Evolutionary conservation across 2,888 invertebrate genomes (phyloP), one percentile per base, ranked within the genome.

Genomic region (Nezara viridula): DNA sequence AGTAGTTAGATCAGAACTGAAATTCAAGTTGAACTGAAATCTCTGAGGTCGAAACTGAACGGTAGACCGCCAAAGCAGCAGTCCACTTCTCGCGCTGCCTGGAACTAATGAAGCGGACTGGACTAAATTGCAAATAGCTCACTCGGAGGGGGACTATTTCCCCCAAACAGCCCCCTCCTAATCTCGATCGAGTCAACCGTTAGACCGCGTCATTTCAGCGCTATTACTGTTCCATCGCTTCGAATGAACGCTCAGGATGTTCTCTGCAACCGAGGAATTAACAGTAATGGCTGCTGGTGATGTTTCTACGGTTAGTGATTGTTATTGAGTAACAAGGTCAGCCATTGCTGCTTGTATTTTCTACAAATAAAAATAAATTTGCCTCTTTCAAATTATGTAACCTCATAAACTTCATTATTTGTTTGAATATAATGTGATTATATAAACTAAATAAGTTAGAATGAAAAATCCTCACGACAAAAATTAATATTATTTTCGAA

Each of bases 101-200:
- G 37, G 66, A 2, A 37, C 32, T 73, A 73, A 73, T 73, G 66
- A 73, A 73, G 32, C 66, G 66, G 32, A 32, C 66, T 32, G 37
- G 19, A 73, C 66, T 32, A 73, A 73, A 73, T 73, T 32, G 66
- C 66, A 37, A 73, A 73, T 73, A 73, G 66, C 66, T 73, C 66
- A 73, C 66, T 73, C 37, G 12, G 66, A 21, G 37, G 37, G 66
- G 37, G 19, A 9, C 32, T 6, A 37, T 37, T 73, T 73, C 37
- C 66, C 66, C 66, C 66, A 32, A 73, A 73, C 32, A 37, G 37
- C 19, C 66, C 27, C 37, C n/a, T n/a, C 14, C 66, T 73, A 73
- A 73, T 73, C 66, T 73, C 32, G 66, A 73, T 73, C 19, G 66
- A 73, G 37, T 73, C 66, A 37, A 73, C 66, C 60, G 60, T 27